Conservation (phyloP, 2,113 vertebrate genomes). For the Chloropsis cyanopogon region DNA sequence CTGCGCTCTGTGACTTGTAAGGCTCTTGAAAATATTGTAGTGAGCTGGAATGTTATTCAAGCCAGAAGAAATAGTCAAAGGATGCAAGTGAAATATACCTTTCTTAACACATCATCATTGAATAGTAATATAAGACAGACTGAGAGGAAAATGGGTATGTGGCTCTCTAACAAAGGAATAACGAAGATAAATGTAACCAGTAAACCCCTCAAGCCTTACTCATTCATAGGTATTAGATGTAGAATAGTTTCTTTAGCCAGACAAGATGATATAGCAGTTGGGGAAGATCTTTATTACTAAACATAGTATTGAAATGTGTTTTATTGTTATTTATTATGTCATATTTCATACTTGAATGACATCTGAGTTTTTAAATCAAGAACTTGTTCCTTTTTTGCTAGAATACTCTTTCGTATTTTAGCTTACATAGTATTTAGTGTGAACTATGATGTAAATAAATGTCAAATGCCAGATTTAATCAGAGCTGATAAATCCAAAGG, state of each 20-base stretch:
- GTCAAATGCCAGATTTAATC: neutral
- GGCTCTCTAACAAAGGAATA: neutral
- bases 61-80: neutral
- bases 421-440: neutral
- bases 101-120: neutral
- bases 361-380: neutral
- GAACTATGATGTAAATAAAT: neutral
- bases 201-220: neutral
- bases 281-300: neutral
- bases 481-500: neutral
- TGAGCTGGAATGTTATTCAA: neutral
- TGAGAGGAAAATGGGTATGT: neutral
- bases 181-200: neutral
- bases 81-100: neutral
- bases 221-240: accelerated
- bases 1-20: neutral
- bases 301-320: neutral
- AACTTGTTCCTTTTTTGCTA: neutral
- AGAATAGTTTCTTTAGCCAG: neutral
- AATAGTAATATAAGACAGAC: neutral
- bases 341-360: neutral
- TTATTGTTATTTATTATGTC: neutral
- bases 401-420: neutral
- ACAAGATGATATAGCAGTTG: neutral
- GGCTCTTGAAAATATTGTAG: neutral